Evolutionary conservation across 2,113 vertebrate genomes (phyloP).

Genomic region (Cnemophilus loriae): DNA sequence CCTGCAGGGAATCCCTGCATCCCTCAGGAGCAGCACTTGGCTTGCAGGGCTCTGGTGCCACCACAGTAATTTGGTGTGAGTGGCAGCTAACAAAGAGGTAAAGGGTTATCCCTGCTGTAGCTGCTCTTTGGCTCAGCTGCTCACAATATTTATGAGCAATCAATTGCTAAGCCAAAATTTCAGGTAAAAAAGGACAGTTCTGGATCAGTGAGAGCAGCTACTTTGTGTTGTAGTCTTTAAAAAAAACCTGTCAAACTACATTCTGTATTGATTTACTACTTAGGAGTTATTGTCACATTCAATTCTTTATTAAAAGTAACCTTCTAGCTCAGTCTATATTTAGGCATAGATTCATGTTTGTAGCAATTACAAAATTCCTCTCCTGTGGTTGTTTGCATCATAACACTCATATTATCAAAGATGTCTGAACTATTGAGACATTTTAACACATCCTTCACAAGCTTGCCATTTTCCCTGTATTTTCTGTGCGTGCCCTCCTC

Average conservation of each 20-base stretch:
- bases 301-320: not conserved
- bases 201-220: not conserved
- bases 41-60: not conserved
- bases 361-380: not conserved
- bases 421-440: not conserved
- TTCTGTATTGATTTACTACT: not conserved
- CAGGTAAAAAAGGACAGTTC: not conserved
- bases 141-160: not conserved
- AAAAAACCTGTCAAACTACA: not conserved
- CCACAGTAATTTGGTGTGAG: not conserved
- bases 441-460: not conserved
- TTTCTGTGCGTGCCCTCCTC: not conserved
- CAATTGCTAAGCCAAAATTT: not conserved
- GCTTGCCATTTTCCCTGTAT: not conserved
- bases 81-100: not conserved
- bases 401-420: not conserved
- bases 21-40: not conserved
- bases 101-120: not conserved
- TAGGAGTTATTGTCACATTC: not conserved
- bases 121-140: not conserved
- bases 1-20: not conserved
- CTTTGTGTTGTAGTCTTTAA: not conserved
- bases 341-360: not conserved
- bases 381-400: not conserved
- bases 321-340: not conserved